Base-by-base conservation (phyloP, 2,797 vertebrate genomes). In the Oreochromis grahami region DNA sequence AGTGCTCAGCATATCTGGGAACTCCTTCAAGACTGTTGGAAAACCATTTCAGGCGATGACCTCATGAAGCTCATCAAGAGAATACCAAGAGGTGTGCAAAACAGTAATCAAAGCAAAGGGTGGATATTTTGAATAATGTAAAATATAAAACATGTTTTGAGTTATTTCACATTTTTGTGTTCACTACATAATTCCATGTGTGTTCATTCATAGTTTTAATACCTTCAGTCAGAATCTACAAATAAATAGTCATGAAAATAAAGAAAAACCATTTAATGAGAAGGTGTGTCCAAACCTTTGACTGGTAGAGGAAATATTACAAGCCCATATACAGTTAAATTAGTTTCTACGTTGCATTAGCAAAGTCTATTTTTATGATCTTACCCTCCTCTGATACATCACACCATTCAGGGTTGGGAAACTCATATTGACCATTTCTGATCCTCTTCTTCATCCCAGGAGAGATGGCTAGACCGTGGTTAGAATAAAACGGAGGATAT, bases 401-500 rank as follows among this genome's bases (percentile, higher is more conserved):
- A 0, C 97, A 98, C 99, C 99, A 99, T 34, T 99, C 98, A 0
- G 98, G 98, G 41, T 98, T 97, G 88, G 98, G 98, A 84, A 99
- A 99, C 90, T 99, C 98, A 1, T 99, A 99, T 68, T 98, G 97
- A 76, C 99, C 99, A 97, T 97, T 98, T 7, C 97, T 97, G 93
- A 99, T 99, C 63, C 98, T 95, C 86, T 80, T 98, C 96, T 99
- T 99, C 98, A 99, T 99, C 76, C 99, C 99, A 0, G 98, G 99
- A 24, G 99, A 99, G 92, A 99, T 99, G 94, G 99, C 98, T 74
- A 99, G 95, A 74, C 99, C 99, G 0, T 99, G 98, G 94, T 99
- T 99, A 65, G 99, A 99, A 93, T 99, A 99, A 94, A 99, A 99
- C 1, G 98, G 98, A 48, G 99, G 99, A 80, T 99, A 99, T 6